A percentile compares a stretch with the other conserved stretches of the same genome.
Evolutionary conservation across 2,797 vertebrate genomes (phyloP).

Genomic region (Lutra lutra): DNA sequence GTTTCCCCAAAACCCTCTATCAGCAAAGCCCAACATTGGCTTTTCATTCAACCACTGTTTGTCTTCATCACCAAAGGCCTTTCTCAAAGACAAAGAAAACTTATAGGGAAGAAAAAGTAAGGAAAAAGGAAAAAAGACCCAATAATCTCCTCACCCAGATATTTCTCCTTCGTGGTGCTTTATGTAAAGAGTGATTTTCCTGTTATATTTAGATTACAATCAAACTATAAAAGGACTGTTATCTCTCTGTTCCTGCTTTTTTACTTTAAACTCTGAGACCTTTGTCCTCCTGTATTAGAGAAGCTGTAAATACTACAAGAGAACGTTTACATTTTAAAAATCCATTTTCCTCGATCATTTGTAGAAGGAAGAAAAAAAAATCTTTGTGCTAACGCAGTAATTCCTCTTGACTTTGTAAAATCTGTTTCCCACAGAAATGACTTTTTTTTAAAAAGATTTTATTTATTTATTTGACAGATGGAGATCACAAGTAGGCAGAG

Average conservation of each 20-base stretch:
- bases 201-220: slow-evolving; percentile 78
- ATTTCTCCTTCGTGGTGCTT: slow-evolving; percentile 42
- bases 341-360: slow-evolving; percentile 78
- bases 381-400: slow-evolving; percentile 57
- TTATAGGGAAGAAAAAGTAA: slow-evolving; percentile 48
- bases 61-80: slow-evolving; percentile 64
- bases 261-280: slow-evolving; percentile 67
- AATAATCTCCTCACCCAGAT: slow-evolving; percentile 52
- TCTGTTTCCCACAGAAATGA: slow-evolving; percentile 54
- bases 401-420: slow-evolving; percentile 66
- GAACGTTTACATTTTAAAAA: slow-evolving; percentile 80
- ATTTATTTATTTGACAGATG: too few species aligned
- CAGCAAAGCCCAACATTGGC: background rate
- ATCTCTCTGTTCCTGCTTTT: slow-evolving; percentile 70
- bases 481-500: too few species aligned
- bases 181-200: slow-evolving; percentile 69
- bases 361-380: slow-evolving; percentile 51
- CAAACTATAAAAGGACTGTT: slow-evolving; percentile 73
- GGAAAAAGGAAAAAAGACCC: background rate
- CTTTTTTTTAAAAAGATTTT: background rate
- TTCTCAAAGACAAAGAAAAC: slow-evolving; percentile 71
- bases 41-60: slow-evolving; percentile 61
- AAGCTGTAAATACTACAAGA: slow-evolving; percentile 73
- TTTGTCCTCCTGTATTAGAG: slow-evolving; percentile 76
- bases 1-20: slow-evolving; percentile 43